These are phyloP conservation scores for Montipora sp. DNA, from an alignment of 64 coral and sea anemone genomes.

Conservation along the genomic window DNA sequence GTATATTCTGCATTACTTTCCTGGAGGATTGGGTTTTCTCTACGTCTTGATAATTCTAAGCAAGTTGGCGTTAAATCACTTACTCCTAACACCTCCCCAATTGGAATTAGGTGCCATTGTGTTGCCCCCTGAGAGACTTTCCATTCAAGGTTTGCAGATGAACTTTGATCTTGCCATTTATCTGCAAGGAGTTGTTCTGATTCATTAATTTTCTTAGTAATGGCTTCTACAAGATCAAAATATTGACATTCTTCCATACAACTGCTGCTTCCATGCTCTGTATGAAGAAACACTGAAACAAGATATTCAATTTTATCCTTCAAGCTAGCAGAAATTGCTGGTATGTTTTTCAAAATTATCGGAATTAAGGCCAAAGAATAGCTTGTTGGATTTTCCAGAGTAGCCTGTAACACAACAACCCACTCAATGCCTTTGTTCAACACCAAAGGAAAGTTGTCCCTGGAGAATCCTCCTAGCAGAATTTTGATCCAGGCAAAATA, in stretches of 20 bases:
- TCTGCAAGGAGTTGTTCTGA: background rate
- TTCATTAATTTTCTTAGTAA: constrained; percentile 6
- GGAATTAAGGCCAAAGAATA: constrained; percentile 18
- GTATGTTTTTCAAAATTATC: constrained; percentile 61
- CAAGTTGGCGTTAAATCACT: background rate
- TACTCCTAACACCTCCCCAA: constrained; percentile 70
- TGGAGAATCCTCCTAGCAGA: constrained; percentile 46
- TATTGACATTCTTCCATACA: background rate
- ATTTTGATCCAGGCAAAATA: constrained; percentile 46
- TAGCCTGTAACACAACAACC: constrained; percentile 63
- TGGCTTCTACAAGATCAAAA: background rate
- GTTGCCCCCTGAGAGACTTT: constrained; percentile 19
- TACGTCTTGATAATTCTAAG: background rate
- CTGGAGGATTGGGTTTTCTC: background rate
- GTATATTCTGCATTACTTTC: background rate
- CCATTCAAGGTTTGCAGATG: constrained; percentile 25
- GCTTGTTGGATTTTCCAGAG: constrained; percentile 54
- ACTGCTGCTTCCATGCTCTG: background rate
- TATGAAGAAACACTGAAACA: constrained; percentile 41
- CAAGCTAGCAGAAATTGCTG: background rate
- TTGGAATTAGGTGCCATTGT: constrained; percentile 75
- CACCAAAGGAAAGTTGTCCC: constrained; percentile 19
- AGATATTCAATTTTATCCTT: constrained; percentile 66
- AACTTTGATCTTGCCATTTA: background rate
- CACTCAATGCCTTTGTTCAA: constrained; percentile 48